phyloP scores from a whole-genome alignment of 2,888 invertebrate species.

The Drosophila paramelanica region DNA sequence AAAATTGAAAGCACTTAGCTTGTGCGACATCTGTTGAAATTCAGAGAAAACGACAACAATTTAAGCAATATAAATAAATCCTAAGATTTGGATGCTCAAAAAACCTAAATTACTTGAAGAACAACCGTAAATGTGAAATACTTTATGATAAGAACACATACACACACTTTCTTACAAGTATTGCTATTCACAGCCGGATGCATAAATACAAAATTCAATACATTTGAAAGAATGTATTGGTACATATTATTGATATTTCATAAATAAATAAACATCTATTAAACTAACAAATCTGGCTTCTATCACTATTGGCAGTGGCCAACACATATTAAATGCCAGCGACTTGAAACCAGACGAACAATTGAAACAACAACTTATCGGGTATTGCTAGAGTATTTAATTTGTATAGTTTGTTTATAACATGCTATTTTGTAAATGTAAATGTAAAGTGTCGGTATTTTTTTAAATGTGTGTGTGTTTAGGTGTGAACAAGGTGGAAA shows the following conservation, averaged over 20 bases:
- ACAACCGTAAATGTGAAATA: constrained; percentile 3
- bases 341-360: no score
- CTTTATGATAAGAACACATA: constrained; percentile 19
- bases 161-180: constrained; percentile 21
- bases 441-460: no score
- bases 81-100: constrained; percentile 49
- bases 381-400: no score
- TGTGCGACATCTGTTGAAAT: not conserved
- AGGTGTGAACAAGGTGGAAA: no score
- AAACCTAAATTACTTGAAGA: constrained; percentile 16
- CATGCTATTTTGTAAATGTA: no score
- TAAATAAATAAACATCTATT: constrained; percentile 71
- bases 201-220: constrained; percentile 19
- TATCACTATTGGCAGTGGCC: not conserved
- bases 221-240: constrained; percentile 27
- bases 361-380: no score
- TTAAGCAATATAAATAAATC: constrained; percentile 47
- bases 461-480: no score
- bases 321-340: no score
- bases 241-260: constrained; percentile 68
- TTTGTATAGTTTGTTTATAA: no score
- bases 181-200: constrained; percentile 26
- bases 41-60: not conserved
- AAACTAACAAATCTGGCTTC: constrained; percentile 27
- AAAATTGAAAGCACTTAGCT: not conserved